These are phyloP conservation scores for Apostichopus californicus DNA, from an alignment of 35 echinoderm and acorn worm species.

Conservation along the genomic window DNA sequence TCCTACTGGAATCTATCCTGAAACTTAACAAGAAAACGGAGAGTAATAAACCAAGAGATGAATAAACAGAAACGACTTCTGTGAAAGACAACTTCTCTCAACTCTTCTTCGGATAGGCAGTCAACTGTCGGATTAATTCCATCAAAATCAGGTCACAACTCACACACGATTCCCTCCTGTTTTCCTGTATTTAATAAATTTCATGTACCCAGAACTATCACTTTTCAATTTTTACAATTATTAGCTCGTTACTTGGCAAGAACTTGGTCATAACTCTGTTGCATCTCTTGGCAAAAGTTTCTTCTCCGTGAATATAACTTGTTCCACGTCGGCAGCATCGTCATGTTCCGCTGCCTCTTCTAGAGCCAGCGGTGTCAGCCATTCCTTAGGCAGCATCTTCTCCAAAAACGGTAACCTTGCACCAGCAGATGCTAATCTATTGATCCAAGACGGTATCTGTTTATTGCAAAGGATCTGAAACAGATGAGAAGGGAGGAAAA, in stretches of 20 bases:
- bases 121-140: no score
- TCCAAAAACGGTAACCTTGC: slow-evolving; percentile 95
- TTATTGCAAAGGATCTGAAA: slow-evolving; percentile 88
- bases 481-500: not conserved
- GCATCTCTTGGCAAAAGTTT: slow-evolving; percentile 15
- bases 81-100: no score
- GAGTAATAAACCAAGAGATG: no score
- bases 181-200: not conserved
- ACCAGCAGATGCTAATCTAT: slow-evolving; percentile 88
- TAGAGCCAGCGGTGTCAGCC: slow-evolving; percentile 93
- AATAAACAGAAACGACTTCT: no score
- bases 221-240: no score
- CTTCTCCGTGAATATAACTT: slow-evolving; percentile 21
- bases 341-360: slow-evolving; percentile 43
- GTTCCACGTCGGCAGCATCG: not conserved
- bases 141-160: no score
- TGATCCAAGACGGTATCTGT: slow-evolving; percentile 96
- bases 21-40: no score
- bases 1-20: no score
- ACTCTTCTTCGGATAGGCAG: no score
- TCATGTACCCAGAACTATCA: no score
- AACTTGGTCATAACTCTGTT: slow-evolving; percentile 45
- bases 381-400: slow-evolving; percentile 95
- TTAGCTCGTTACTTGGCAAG: no score
- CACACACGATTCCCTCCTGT: no score